Percentiles rank a stretch among this genome's conserved stretches.
These are phyloP conservation scores for Pristionchus mayeri DNA, from an alignment of 2,888 invertebrate species.

Conservation along the genomic window DNA sequence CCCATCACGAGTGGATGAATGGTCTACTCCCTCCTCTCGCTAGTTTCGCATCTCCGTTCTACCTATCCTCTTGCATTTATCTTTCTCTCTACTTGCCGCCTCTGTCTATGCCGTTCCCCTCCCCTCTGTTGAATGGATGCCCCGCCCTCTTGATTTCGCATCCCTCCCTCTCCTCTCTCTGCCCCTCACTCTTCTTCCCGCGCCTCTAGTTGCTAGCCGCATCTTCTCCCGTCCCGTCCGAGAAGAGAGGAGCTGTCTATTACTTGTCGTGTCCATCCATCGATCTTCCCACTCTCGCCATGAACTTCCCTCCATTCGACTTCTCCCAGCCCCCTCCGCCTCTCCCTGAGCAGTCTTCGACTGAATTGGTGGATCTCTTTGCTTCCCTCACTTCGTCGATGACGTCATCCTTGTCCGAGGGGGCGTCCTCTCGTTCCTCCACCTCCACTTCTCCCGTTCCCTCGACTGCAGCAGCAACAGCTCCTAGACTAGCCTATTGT, in stretches of 20 bases:
- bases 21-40: not conserved
- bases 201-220: slow-evolving; percentile 13
- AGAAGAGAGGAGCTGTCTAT: no score
- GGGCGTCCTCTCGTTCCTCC: not conserved
- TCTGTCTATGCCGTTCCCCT: not conserved
- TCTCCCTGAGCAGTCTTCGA: not conserved
- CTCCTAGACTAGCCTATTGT: slow-evolving; percentile 20
- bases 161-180: not conserved
- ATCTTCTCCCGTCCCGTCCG: not conserved
- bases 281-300: no score
- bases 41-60: not conserved
- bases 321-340: not conserved
- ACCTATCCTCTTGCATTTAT: not conserved
- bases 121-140: not conserved
- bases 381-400: not conserved
- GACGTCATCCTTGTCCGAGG: not conserved
- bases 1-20: slow-evolving; percentile 23
- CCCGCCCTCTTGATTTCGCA: slow-evolving; percentile 12
- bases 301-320: not conserved
- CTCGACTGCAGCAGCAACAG: not conserved
- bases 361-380: slow-evolving; percentile 5
- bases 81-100: slow-evolving; percentile 8
- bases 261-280: no score
- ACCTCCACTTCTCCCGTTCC: slow-evolving; percentile 10
- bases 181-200: not conserved